A percentile compares a stretch with the other conserved stretches of the same genome.
Conservation (phyloP, 2,888 invertebrate species). For the Leucania comma region DNA sequence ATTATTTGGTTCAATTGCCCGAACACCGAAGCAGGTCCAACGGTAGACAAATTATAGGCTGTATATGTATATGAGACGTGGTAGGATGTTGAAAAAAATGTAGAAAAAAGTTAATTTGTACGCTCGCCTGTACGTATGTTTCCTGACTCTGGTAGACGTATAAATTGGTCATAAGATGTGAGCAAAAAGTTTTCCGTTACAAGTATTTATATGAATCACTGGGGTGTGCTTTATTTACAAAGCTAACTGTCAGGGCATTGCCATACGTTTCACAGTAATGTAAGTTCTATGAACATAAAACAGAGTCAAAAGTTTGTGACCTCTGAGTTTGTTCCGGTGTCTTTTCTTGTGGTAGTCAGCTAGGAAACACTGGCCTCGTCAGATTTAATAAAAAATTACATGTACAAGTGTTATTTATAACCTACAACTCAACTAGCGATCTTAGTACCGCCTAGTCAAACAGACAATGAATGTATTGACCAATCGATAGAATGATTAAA, state of each 20-base stretch:
- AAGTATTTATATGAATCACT: neutral
- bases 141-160: constrained; percentile 41
- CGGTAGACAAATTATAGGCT: constrained; percentile 63
- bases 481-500: too few relatives aligned
- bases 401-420: too few relatives aligned
- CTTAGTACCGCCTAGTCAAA: too few relatives aligned
- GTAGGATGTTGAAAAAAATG: constrained; percentile 50
- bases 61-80: constrained; percentile 58
- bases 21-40: constrained; percentile 64
- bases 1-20: constrained; percentile 78
- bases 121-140: constrained; percentile 35
- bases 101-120: constrained; percentile 58
- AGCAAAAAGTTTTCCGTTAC: constrained; percentile 23
- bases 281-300: neutral
- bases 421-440: too few relatives aligned
- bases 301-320: neutral
- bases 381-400: too few relatives aligned
- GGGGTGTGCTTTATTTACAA: neutral
- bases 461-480: too few relatives aligned
- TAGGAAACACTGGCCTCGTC: too few relatives aligned
- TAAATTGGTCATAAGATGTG: constrained; percentile 29
- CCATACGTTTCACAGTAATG: neutral
- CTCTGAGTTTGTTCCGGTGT: too few relatives aligned
- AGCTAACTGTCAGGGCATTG: neutral
- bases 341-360: too few relatives aligned